These are phyloP conservation scores for Serinus canaria DNA, from an alignment of 2,113 vertebrate species.

Conservation along the genomic window DNA sequence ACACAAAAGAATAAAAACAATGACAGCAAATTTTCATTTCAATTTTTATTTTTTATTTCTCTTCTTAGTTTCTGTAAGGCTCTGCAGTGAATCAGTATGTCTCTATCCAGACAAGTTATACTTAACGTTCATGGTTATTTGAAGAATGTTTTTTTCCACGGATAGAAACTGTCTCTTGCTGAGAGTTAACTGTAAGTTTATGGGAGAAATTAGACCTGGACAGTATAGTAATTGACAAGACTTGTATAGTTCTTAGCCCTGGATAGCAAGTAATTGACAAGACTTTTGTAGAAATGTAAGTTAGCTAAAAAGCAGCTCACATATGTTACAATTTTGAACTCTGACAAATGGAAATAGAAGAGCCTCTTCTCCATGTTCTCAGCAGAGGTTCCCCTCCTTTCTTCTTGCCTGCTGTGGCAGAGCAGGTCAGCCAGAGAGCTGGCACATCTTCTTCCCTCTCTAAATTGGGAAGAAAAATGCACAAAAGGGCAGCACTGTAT, in stretches of 20 bases:
- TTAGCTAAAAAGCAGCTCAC: background rate
- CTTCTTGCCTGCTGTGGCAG: background rate
- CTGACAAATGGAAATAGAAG: background rate
- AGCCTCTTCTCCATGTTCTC: background rate
- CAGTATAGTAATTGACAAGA: too few relatives aligned
- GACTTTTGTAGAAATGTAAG: background rate
- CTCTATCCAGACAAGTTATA: background rate
- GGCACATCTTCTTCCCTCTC: background rate
- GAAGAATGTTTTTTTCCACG: background rate
- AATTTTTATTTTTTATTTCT: background rate
- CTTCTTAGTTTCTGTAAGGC: background rate
- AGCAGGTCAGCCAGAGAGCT: background rate
- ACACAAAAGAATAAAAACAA: background rate
- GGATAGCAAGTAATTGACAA: background rate
- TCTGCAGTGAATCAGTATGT: background rate
- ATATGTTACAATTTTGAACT: background rate
- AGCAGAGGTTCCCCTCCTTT: background rate
- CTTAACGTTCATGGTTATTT: background rate
- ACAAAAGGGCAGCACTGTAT: rapidly evolving
- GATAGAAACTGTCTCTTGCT: background rate
- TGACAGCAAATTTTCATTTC: background rate
- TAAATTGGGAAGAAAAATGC: background rate
- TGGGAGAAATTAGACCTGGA: background rate
- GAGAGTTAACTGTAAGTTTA: background rate
- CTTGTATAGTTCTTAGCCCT: background rate